Base-by-base conservation (phyloP, 2,113 vertebrate species). In the Pseudopodoces humilis region DNA sequence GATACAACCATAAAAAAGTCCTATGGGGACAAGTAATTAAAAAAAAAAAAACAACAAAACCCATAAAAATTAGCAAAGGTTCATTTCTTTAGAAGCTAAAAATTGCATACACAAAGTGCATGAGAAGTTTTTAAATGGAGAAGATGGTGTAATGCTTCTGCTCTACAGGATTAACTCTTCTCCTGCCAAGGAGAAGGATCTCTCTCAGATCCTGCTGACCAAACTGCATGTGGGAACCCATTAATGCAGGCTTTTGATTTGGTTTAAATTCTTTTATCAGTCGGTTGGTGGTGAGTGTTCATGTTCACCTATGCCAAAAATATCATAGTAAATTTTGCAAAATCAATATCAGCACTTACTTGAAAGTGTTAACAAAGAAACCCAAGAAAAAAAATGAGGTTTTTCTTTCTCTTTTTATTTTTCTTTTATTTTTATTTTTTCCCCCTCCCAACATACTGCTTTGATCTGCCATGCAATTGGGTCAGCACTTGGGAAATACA, bases 381-480 rank as follows among this genome's bases (percentile, higher is more conserved):
- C 91, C n/a, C 64, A 76, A 81, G 74, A 76, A 86, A 94, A 94
- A 92, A 50, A 23, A 15, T 17, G 46, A 95, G 15, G 28, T 41
- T 92, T 91, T 62, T 43, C 43, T 50, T 76, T 67, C 13, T 59
- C 4, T 39, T 81, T 76, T 49, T 50, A 15, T 77, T 69, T 46
- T 39, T 52, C 3, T 56, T 23, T 49, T 53, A 2, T 37, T 52
- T 60, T 81, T 19, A 8, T 47, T 23, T 35, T 17, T n/a, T 10
- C 1, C 14, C 65, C 3, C 8, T 27, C 7, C 1, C 13, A 50
- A 82, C 23, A 80, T 85, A 60, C 59, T 86, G 46, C 96, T 98
- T 97, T 95, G 72, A 95, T 95, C 89, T 97, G 65, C 88, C 91
- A 77, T 96, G 92, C 95, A 98, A 96, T 50, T 97, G 84, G 95